Base-by-base conservation (phyloP, 2,888 invertebrate species). In the Mimachlamys varia region DNA sequence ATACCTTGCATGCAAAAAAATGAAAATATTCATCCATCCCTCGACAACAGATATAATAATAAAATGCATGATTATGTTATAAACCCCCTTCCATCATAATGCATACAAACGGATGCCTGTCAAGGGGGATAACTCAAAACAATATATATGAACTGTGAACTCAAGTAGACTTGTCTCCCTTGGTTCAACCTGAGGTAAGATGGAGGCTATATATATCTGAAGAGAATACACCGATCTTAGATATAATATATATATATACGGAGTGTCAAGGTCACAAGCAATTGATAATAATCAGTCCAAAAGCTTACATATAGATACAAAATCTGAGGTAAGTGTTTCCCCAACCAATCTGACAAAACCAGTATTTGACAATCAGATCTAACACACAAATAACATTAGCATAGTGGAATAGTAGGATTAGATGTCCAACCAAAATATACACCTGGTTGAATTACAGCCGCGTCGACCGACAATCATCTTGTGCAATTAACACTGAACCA, bases 161-260 rank as follows among this genome's bases (percentile, higher is more conserved):
- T 27, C 27, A 76, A 76, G 76, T 76, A 27, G 76, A 76, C 76
- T 76, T 19, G 33, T 76, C 76, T 76, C 76, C 76, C 76, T 76
- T 76, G 76, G 76, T 76, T 76, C 76, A 76, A 76, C 76, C 76
- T 76, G 76, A 76, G 76, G 76, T 76, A 76, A 76, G 76, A 76
- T 76, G 76, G 76, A 76, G 76, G 76, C 76, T 76, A 76, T 33
- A 76, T 76, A 76, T 10, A 33, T 76, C 33, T 76, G 76, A 76
- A 76, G 27, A 76, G 76, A 76, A 27, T 76, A 76, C 76, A 33
- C 27, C 33, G 76, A 27, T 76, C 10, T 76, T 76, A 76, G 27
- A 76, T 76, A 76, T n/a, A n/a, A n/a, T n/a, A 44, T 44, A 76
- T 76, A 76, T 76, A 76, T 76, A 76, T 33, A 76, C 33, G 76